These are phyloP conservation scores for Alexandromys fortis DNA, from an alignment of 2,113 vertebrate species.

Conservation along the genomic window DNA sequence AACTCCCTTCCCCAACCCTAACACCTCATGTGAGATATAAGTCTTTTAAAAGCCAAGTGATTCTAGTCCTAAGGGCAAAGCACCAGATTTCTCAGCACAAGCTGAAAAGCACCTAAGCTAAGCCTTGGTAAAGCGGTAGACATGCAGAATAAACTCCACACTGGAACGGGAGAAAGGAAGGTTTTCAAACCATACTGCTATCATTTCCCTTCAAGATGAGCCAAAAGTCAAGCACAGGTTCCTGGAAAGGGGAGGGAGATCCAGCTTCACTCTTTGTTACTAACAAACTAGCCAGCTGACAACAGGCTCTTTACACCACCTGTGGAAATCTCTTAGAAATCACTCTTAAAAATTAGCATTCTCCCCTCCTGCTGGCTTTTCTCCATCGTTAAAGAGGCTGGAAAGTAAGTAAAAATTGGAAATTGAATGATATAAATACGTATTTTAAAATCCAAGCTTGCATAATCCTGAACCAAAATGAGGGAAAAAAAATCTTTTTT, in stretches of 20 bases:
- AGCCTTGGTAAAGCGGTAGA: background rate
- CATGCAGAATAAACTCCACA: background rate
- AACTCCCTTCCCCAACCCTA: background rate
- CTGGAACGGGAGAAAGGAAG: background rate
- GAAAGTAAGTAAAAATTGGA: slow-evolving; percentile 45
- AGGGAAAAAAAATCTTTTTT: background rate
- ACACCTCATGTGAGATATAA: background rate
- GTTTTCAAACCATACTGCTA: slow-evolving; percentile 8
- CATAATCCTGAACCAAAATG: slow-evolving; percentile 30
- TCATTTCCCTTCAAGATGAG: background rate
- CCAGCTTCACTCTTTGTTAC: background rate
- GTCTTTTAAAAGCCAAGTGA: background rate
- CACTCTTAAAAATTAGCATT: slow-evolving; percentile 24
- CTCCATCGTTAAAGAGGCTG: background rate
- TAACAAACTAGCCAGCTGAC: slow-evolving; percentile 26
- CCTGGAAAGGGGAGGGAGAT: rapidly evolving
- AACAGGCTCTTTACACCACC: slow-evolving; percentile 15
- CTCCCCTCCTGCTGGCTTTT: background rate
- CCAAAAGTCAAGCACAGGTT: background rate
- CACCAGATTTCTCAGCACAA: background rate
- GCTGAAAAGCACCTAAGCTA: background rate
- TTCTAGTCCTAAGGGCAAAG: background rate
- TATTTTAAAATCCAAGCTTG: slow-evolving; percentile 20
- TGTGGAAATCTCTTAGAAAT: background rate
- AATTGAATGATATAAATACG: background rate